A percentile compares a stretch with the other conserved stretches of the same genome.
These are phyloP conservation scores for Epinephelus lanceolatus DNA, from an alignment of 2,113 vertebrate species.

Conservation along the genomic window DNA sequence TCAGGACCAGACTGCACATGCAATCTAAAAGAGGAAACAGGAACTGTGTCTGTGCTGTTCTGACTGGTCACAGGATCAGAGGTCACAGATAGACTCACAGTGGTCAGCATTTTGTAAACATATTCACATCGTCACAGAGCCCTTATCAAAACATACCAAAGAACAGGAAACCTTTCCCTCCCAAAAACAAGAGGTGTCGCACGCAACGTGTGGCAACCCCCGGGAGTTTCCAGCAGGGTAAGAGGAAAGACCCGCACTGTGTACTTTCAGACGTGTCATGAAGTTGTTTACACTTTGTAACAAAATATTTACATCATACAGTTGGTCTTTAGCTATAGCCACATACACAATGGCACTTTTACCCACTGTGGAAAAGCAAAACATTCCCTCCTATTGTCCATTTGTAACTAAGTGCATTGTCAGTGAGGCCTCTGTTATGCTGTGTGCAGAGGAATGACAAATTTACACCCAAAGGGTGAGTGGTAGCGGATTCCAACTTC, in stretches of 20 bases:
- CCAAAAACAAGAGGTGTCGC: constrained; percentile 60
- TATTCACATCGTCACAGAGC: constrained; percentile 45
- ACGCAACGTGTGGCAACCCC: constrained; percentile 44
- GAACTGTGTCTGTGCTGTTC: constrained; percentile 53
- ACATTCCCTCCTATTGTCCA: not conserved
- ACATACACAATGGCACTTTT: not conserved
- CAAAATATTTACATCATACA: not conserved
- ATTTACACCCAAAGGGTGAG: constrained; percentile 95
- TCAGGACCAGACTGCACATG: constrained; percentile 22
- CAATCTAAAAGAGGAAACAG: constrained; percentile 70
- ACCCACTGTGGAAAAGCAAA: not conserved
- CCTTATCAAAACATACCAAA: constrained; percentile 68
- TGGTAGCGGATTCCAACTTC: constrained; percentile 93
- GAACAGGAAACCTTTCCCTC: constrained; percentile 65
- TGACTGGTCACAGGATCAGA: constrained; percentile 54
- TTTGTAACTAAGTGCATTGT: not conserved
- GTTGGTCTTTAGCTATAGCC: not conserved
- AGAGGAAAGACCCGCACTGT: constrained; percentile 7
- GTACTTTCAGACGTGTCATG: not conserved
- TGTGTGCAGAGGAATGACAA: constrained; percentile 92
- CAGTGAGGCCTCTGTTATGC: constrained; percentile 73
- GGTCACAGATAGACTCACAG: constrained; percentile 64
- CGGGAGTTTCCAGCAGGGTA: constrained; percentile 4
- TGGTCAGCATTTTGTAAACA: constrained; percentile 76
- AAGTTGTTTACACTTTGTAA: not conserved